Evolutionary conservation across 2,113 vertebrate genomes (phyloP), one percentile per base, ranked within the genome.

Genomic region (Eptesicus fuscus): DNA sequence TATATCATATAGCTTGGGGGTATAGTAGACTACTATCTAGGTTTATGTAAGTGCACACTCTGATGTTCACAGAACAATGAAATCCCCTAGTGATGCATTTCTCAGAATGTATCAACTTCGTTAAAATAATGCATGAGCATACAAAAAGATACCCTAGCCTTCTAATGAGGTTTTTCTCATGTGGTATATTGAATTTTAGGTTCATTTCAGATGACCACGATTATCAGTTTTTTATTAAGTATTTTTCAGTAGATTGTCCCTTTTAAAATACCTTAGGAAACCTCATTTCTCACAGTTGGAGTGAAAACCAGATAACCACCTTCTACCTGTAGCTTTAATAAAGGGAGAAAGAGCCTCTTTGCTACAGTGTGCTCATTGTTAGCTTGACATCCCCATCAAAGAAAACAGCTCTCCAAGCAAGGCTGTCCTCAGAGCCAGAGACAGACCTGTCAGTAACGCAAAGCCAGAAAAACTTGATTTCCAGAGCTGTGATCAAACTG

Each of bases 401-500:
- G 42, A 85, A 95, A 96, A 96, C 8, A 89, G n/a, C 28, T 95
- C 22, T 89, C 18, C 5, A 92, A 91, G 79, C 56, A 77, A 83
- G n/a, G 44, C 77, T 95, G 61, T 95, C 69, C 78, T 95, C 92
- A 95, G 71, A 97, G 32, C 47, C 85, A 61, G 25, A 96, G 88
- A 85, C 69, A 96, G 88, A 87, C 70, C 37, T 94, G 90, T 93
- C 90, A 95, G 95, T 79, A 83, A 83, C 82, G 92, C 73, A 91
- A 51, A 95, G 88, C 94, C 63, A 92, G 92, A 96, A 93, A 96
- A 93, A 80, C 95, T 73, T 71, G 95, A 96, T 97, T 96, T 96
- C 65, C 70, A 96, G 86, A 95, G 85, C 56, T 47, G 9, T 69
- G 73, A 95, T 70, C 92, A 96, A 82, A 93, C 85, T 95, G 88